These are phyloP conservation scores for Muscina levida DNA, from an alignment of 2,888 invertebrate species.

Conservation along the genomic window DNA sequence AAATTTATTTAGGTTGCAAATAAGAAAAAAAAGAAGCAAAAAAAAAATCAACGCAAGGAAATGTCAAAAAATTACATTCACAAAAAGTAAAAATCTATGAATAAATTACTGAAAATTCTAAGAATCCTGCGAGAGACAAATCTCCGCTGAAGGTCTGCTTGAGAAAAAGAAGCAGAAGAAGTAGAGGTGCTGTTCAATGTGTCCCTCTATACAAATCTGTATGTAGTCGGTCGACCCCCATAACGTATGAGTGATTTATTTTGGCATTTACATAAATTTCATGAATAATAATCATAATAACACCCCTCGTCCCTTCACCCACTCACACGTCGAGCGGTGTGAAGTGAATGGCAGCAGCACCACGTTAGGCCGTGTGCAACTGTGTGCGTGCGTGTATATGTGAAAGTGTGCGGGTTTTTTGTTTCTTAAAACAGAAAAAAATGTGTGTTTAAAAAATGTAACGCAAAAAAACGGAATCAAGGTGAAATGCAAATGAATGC, in stretches of 20 bases:
- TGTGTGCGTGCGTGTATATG: conserved; percentile 1
- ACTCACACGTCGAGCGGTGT: not conserved
- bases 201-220: too few species aligned
- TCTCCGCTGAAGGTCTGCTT: too few species aligned
- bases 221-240: too few species aligned
- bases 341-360: not conserved
- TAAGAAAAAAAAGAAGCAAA: conserved; percentile 6
- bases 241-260: conserved; percentile 13
- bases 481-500: conserved; percentile 32
- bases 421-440: not conserved
- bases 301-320: not conserved
- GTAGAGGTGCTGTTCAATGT: too few species aligned
- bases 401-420: not conserved
- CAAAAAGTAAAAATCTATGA: not conserved
- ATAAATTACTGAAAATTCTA: conserved; percentile 16
- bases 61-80: conserved; percentile 1
- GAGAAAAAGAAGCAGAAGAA: not conserved
- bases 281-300: conserved; percentile 35
- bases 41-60: not conserved
- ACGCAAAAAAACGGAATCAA: conserved; percentile 33
- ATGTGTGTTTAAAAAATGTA: too few species aligned
- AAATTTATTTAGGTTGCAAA: too few species aligned
- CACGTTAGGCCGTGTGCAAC: not conserved
- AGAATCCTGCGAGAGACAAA: too few species aligned
- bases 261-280: conserved; percentile 31